Conservation (phyloP, 2,113 vertebrate genomes). For the Anolis carolinensis region DNA sequence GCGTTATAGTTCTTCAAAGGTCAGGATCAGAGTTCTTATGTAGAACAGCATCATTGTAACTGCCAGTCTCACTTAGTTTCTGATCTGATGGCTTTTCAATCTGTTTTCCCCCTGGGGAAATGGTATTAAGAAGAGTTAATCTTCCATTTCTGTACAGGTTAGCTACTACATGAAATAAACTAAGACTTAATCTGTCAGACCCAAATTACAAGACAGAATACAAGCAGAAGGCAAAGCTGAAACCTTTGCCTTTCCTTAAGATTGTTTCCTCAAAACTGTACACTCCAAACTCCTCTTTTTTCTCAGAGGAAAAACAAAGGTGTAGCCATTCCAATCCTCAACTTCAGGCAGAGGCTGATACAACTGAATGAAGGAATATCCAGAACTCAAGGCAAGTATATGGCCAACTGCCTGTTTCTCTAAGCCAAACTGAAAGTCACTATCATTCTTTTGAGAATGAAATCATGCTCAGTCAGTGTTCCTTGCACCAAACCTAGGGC, state of each 20-base stretch:
- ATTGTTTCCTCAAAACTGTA: background rate
- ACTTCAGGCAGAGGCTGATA: background rate
- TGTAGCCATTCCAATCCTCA: background rate
- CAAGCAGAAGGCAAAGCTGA: background rate
- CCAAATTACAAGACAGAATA: background rate
- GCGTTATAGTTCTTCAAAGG: background rate
- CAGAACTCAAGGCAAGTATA: background rate
- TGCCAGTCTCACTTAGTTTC: background rate
- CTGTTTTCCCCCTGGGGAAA: too few species aligned
- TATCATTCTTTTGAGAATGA: too few species aligned
- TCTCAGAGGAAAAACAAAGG: background rate
- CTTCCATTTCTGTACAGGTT: background rate
- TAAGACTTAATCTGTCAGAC: background rate
- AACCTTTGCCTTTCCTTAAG: background rate
- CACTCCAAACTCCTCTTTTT: background rate
- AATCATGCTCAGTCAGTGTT: background rate
- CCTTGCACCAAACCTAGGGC: background rate
- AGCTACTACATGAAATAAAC: background rate
- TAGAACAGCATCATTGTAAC: too few species aligned
- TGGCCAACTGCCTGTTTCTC: background rate
- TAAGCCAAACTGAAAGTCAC: too few species aligned
- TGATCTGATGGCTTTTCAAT: background rate
- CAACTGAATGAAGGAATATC: background rate
- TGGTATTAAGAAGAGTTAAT: background rate
- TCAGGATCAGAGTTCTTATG: conserved; percentile 9